Evolutionary conservation across 92 coral and sea anemone species (phyloP).

Genomic region (Umimayanthus kanabou): DNA sequence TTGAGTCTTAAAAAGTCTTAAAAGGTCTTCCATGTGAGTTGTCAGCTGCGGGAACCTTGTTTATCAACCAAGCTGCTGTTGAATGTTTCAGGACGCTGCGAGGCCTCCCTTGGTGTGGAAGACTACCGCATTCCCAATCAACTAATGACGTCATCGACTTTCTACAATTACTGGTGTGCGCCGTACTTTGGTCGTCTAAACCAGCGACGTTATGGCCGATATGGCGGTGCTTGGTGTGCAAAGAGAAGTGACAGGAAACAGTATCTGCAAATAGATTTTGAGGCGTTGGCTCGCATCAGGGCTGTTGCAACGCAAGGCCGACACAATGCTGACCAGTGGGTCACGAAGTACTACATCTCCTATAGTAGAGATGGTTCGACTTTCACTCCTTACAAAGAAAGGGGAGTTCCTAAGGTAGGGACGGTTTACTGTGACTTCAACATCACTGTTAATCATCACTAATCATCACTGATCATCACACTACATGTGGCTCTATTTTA

Average conservation of each 20-base stretch:
- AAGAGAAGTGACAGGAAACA: conserved; percentile 60
- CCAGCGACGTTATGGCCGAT: conserved; percentile 67
- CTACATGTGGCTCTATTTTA: not conserved
- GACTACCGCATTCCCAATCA: conserved; percentile 84
- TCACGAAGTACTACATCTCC: conserved; percentile 64
- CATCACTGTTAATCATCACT: not conserved
- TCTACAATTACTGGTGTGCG: conserved; percentile 70
- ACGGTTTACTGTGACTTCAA: not conserved
- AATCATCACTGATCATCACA: not conserved
- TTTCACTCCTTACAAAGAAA: conserved; percentile 58
- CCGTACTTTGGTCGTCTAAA: conserved; percentile 83
- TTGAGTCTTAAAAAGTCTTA: no score
- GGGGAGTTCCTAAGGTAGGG: conserved; percentile 61
- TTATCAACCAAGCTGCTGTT: not conserved
- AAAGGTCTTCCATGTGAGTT: no score
- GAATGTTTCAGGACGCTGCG: conserved; percentile 36
- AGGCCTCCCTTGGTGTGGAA: conserved; percentile 69
- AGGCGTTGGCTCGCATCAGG: conserved; percentile 54
- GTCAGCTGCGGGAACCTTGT: not conserved
- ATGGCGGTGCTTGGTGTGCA: conserved; percentile 81
- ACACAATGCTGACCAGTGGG: conserved; percentile 79
- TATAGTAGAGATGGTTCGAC: conserved; percentile 70
- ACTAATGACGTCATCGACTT: conserved; percentile 75
- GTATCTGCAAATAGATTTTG: conserved; percentile 75
- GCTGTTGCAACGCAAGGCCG: conserved; percentile 76